Conservation (phyloP, 1,140 invertebrate species). For the Philopotamus ludificatus region DNA sequence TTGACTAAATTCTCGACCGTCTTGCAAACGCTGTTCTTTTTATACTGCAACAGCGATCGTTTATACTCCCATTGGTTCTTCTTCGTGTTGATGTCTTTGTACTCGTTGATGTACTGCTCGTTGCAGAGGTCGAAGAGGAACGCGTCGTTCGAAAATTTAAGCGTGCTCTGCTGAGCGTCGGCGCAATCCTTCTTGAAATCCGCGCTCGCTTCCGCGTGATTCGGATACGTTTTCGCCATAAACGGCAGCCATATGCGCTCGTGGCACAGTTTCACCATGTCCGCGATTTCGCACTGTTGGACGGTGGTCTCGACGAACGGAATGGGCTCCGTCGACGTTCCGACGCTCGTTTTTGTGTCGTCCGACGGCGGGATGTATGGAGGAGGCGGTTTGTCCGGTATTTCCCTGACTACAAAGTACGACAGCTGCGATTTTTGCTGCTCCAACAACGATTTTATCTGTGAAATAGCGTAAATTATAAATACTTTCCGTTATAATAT, state of each 20-base stretch:
- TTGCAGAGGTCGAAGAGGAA: constrained; percentile 36
- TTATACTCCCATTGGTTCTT: constrained; percentile 26
- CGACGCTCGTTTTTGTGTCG: constrained; percentile 5
- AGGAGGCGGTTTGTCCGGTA: constrained; percentile 38
- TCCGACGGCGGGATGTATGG: constrained; percentile 37
- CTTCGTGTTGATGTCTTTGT: constrained; percentile 6
- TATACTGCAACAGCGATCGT: background rate
- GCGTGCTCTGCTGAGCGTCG: background rate
- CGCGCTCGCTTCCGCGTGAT: background rate
- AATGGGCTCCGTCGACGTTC: background rate
- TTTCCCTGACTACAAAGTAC: constrained; percentile 36
- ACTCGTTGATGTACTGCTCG: constrained; percentile 29
- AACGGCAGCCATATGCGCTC: constrained; percentile 8
- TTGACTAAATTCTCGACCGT: constrained; percentile 27
- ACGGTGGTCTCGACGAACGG: background rate
- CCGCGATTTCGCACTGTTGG: constrained; percentile 1
- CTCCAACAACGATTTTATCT: constrained; percentile 37
- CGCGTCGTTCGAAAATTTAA: background rate
- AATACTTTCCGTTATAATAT: background rate
- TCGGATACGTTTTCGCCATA: background rate
- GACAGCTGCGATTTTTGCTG: constrained; percentile 33
- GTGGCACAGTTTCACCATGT: constrained; percentile 7
- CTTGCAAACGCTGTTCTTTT: constrained; percentile 22
- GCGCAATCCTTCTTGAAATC: constrained; percentile 1
- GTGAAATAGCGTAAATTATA: too few relatives aligned